Conservation (phyloP, 2,888 invertebrate genomes). For the Megalurothrips usitatus region DNA sequence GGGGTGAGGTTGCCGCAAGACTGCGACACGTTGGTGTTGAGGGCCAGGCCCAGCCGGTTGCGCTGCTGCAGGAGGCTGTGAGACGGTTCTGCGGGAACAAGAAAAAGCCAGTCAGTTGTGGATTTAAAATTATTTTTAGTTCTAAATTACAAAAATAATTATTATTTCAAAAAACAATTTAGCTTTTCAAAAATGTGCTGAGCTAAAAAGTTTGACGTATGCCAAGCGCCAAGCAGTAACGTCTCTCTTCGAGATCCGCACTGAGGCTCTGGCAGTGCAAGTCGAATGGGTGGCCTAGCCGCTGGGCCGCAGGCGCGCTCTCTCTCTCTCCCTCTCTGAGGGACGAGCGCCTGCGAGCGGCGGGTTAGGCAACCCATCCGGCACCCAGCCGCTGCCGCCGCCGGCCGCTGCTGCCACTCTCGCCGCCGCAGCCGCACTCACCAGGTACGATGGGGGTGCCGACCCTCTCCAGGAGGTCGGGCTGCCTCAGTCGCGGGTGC, state of each 20-base stretch:
- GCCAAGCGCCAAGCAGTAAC: too few species aligned
- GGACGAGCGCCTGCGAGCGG: conserved; percentile 30
- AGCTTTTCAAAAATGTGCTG: too few species aligned
- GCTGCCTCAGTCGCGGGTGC: conserved; percentile 29
- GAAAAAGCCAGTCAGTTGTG: background rate
- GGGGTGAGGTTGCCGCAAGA: conserved; percentile 34
- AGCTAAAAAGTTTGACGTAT: too few species aligned
- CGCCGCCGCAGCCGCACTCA: background rate
- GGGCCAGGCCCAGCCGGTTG: conserved; percentile 38
- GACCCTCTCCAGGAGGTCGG: conserved; percentile 40
- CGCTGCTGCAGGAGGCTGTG: conserved; percentile 25
- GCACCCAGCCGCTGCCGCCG: background rate
- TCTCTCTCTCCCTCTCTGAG: conserved; percentile 13
- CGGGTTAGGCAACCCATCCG: background rate
- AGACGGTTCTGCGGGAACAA: background rate
- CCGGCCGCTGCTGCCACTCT: too few species aligned
- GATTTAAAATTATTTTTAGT: too few species aligned
- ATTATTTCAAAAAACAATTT: too few species aligned
- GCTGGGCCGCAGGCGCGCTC: too few species aligned
- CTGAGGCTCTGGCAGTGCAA: too few species aligned
- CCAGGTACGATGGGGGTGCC: conserved; percentile 35
- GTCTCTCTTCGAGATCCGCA: too few species aligned
- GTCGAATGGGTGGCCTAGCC: too few species aligned
- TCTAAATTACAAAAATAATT: too few species aligned
- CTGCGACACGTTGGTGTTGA: conserved; percentile 33